Evolutionary conservation across 53 echinoderm and acorn worm genomes (phyloP).

Genomic region (Temnopleurus reevesii): DNA sequence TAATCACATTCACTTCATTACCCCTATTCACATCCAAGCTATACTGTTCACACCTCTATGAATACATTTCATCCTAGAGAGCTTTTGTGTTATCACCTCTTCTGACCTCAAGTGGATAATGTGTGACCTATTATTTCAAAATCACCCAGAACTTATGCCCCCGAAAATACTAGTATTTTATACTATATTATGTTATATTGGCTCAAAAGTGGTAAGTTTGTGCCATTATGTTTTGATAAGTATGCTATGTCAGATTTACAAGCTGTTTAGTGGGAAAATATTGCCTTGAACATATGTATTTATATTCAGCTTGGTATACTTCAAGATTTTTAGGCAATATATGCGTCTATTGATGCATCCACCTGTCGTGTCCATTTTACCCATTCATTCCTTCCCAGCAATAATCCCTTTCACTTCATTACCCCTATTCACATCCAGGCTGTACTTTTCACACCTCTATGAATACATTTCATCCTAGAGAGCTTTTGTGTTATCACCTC

Average conservation of each 20-base stretch:
- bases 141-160: no score
- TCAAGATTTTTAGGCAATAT: not conserved
- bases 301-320: not conserved
- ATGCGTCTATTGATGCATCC: not conserved
- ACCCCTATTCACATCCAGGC: not conserved
- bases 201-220: no score
- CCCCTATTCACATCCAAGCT: not conserved
- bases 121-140: not conserved
- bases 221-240: no score
- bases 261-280: no score
- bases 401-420: not conserved
- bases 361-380: not conserved
- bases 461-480: not conserved
- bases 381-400: not conserved
- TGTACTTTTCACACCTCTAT: not conserved
- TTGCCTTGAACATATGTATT: not conserved
- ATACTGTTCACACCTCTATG: not conserved
- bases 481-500: not conserved
- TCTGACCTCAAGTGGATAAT: not conserved
- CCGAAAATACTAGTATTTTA: no score
- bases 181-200: no score
- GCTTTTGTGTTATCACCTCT: not conserved
- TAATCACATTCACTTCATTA: not conserved
- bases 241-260: no score
- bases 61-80: not conserved